phyloP scores from a whole-genome alignment of 2,113 vertebrate genomes.

The Grallaria varia region DNA sequence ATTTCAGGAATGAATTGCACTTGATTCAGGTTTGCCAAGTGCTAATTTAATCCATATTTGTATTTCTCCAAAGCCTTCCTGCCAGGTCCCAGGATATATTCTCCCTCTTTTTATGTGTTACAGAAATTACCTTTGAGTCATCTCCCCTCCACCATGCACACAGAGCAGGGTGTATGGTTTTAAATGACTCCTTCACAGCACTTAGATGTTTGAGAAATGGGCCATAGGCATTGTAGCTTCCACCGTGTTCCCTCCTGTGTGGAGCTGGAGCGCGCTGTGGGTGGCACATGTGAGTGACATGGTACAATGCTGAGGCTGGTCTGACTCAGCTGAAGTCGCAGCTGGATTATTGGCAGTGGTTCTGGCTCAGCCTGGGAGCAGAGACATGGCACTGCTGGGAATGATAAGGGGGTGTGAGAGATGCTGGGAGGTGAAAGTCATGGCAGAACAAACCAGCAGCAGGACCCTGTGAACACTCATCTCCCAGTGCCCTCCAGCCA shows the following conservation, averaged over 20 bases:
- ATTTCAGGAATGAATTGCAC: rapidly evolving
- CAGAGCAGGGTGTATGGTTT: background rate
- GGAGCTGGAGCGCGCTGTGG: background rate
- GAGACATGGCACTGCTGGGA: background rate
- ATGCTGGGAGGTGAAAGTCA: background rate
- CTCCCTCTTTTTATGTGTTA: rapidly evolving
- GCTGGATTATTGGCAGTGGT: background rate
- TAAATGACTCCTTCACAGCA: background rate
- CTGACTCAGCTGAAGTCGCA: background rate
- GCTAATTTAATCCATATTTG: background rate
- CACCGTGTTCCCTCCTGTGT: background rate
- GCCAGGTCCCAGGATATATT: background rate
- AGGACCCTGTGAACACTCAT: rapidly evolving
- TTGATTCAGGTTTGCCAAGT: background rate
- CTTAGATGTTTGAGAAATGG: background rate
- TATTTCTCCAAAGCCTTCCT: background rate
- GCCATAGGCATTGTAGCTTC: background rate
- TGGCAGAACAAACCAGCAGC: background rate
- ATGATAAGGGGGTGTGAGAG: background rate
- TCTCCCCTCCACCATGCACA: background rate
- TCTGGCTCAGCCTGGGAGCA: background rate
- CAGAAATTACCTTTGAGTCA: rapidly evolving
- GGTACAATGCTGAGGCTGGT: background rate
- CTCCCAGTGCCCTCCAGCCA: background rate
- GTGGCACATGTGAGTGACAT: background rate